A percentile compares a stretch with the other conserved stretches of the same genome.
Evolutionary conservation across 2,113 vertebrate genomes (phyloP).

Genomic region (Gymnorhina tibicen): DNA sequence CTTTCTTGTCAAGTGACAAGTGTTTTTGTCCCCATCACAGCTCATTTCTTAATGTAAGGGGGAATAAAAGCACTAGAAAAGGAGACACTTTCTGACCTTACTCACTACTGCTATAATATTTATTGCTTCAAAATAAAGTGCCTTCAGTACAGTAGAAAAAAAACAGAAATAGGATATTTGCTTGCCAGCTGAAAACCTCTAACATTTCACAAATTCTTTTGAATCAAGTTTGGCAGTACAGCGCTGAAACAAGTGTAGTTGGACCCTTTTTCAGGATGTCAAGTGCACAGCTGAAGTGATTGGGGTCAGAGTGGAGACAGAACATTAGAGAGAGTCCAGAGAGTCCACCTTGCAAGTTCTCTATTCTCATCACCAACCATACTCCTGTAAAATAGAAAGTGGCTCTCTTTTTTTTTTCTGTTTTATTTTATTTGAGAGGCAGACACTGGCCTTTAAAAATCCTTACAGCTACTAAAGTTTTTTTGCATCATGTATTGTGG

Average conservation of each 20-base stretch:
- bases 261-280: background rate
- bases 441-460: constrained; percentile 6
- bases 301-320: background rate
- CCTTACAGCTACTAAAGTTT: background rate
- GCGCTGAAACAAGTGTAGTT: background rate
- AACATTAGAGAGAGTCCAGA: background rate
- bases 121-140: background rate
- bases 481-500: background rate
- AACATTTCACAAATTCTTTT: background rate
- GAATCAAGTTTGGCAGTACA: background rate
- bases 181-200: background rate
- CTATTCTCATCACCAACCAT: background rate
- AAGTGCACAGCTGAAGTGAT: constrained; percentile 10
- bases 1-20: background rate
- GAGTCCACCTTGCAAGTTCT: background rate
- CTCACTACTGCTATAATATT: background rate
- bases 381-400: background rate
- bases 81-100: background rate
- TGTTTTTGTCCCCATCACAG: background rate
- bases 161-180: background rate
- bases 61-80: background rate
- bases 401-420: background rate
- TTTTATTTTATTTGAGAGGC: background rate
- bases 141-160: background rate
- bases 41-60: background rate